phyloP scores from a whole-genome alignment of 2,113 vertebrate genomes.

The Ahaetulla prasina region DNA sequence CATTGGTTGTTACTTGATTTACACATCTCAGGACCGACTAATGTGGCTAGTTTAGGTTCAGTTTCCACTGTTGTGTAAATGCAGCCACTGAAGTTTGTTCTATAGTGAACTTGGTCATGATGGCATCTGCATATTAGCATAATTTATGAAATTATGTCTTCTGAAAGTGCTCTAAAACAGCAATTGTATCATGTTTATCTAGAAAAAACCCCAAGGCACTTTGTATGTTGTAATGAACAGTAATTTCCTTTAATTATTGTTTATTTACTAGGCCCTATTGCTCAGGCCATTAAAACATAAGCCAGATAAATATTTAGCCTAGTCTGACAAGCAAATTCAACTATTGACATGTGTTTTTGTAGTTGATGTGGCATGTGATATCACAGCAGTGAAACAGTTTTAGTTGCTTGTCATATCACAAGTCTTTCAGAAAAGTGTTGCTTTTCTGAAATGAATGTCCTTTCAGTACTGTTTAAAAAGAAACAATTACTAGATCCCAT shows the following conservation, averaged over 20 bases:
- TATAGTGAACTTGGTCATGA: not conserved
- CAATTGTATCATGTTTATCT: not conserved
- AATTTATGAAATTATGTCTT: not conserved
- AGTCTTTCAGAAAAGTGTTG: not conserved
- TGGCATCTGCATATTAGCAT: not conserved
- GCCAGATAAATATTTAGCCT: not conserved
- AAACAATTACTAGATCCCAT: not conserved
- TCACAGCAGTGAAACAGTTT: not conserved
- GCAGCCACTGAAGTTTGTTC: not conserved
- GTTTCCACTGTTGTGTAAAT: not conserved
- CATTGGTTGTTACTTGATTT: not conserved
- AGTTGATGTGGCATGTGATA: not conserved
- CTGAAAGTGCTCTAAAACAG: not conserved
- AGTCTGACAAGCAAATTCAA: not conserved
- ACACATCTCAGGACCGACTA: not conserved
- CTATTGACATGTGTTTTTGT: not conserved
- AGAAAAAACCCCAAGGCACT: not conserved
- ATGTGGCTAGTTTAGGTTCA: not conserved
- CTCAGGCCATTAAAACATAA: not conserved
- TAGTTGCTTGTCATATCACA: not conserved
- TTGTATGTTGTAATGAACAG: not conserved
- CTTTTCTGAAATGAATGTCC: not conserved
- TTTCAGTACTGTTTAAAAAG: not conserved
- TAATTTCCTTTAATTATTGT: not conserved
- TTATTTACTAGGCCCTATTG: not conserved